phyloP scores from a whole-genome alignment of 2,888 invertebrate species.

The Sarcophaga variegata region DNA sequence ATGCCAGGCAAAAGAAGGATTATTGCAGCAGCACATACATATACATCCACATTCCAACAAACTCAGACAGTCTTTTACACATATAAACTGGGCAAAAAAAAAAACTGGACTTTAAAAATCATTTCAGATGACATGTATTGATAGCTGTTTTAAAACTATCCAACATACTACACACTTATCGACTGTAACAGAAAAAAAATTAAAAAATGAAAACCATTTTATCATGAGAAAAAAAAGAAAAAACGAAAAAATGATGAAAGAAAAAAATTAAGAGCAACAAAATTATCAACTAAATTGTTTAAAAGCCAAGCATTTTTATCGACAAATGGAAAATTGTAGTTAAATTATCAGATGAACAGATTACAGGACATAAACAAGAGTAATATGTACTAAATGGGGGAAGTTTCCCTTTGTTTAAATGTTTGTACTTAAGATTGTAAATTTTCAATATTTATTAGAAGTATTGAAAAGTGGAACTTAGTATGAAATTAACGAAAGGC shows the following conservation, averaged over 20 bases:
- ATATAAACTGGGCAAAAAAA: neutral
- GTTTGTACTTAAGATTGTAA: no score
- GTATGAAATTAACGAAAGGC: no score
- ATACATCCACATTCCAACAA: neutral
- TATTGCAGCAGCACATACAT: neutral
- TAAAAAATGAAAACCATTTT: neutral
- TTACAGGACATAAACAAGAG: no score
- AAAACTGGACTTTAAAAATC: neutral
- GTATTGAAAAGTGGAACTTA: no score
- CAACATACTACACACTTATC: neutral
- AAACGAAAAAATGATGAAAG: neutral
- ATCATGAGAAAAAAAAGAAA: neutral
- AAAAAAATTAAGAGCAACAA: neutral
- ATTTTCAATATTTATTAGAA: no score
- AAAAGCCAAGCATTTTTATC: constrained; percentile 2
- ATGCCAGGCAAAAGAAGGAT: constrained; percentile 5
- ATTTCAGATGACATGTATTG: constrained; percentile 59
- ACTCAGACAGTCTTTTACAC: neutral
- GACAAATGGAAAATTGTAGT: neutral
- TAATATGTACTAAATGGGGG: no score
- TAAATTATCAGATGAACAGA: no score
- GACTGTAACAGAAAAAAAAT: neutral
- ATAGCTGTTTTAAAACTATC: constrained; percentile 49
- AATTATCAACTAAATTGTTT: constrained; percentile 21
- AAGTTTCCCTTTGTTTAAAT: no score